Evolutionary conservation across 2,113 vertebrate species (phyloP), one percentile per base, ranked within the genome.

Genomic region (Formicarius rufipectus): DNA sequence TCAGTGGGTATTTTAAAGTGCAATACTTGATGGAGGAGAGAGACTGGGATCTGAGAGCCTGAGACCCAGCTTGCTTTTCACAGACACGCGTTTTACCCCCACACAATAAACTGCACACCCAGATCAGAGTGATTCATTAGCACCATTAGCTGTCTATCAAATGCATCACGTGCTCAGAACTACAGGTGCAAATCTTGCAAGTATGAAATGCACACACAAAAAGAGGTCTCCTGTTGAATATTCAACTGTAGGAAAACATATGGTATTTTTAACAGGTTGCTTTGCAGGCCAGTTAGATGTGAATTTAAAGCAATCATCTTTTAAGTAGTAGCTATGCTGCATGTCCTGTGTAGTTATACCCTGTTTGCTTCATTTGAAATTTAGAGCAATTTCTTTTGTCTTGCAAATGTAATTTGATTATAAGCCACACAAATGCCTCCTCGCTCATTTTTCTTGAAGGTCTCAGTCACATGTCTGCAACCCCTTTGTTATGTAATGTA

Each of bases 21-120:
- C 98, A 98, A 98, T 98, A 98, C 98, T 98, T 98, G 98, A 98
- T 95, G 77, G 58, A 94, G 66, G 71, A 93, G 64, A 93, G 68
- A 95, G 80, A 78, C 78, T 90, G 92, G 60, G 81, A 92, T 92
- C 79, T 85, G 74, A 68, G 76, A 90, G 64, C 52, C 79, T 24
- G 52, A 77, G 69, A 69, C 67, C 79, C 84, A 84, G 76, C 93
- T 93, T 87, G 83, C 77, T 92, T 96, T 84, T 80, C 2, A 13
- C 71, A 80, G 84, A 56, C 84, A n/a, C 4, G 8, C 11, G 6
- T 90, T 89, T 78, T 56, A 69, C 66, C 78, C 75, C 7, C 60
- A 33, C 91, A 77, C 84, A 88, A 91, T 95, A 59, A 95, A 58
- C 84, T 90, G 73, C 79, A 87, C 93, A 33, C 90, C 66, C 90